These are phyloP conservation scores for Seriola aureovittata DNA, from an alignment of 2,113 vertebrate species.

Conservation along the genomic window DNA sequence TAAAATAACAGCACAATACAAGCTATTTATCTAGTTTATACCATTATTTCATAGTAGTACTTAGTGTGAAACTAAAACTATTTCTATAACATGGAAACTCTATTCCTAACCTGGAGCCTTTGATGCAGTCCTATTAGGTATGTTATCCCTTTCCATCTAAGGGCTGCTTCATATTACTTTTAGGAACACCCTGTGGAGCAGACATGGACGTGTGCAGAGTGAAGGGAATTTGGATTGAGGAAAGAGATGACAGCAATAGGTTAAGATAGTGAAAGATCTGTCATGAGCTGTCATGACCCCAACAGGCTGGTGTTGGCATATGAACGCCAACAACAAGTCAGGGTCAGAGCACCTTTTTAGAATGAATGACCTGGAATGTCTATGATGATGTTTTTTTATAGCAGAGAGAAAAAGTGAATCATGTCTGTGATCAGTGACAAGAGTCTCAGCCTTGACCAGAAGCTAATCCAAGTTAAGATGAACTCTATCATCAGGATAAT, in stretches of 20 bases:
- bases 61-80: not conserved
- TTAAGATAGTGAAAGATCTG: constrained; percentile 61
- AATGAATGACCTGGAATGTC: constrained; percentile 31
- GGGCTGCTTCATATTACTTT: constrained; percentile 33
- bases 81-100: not conserved
- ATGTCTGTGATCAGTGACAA: not conserved
- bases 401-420: constrained; percentile 2
- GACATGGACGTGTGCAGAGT: constrained; percentile 38
- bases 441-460: not conserved
- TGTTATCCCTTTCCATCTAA: constrained; percentile 18
- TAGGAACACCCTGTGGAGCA: constrained; percentile 4
- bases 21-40: not conserved
- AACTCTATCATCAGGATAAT: not conserved
- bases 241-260: constrained; percentile 47
- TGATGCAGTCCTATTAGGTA: constrained; percentile 7
- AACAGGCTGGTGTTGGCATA: constrained; percentile 61
- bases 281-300: constrained; percentile 33
- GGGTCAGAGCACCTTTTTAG: constrained; percentile 30
- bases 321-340: constrained; percentile 39
- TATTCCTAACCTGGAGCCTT: not conserved
- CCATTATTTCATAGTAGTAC: not conserved
- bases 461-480: not conserved
- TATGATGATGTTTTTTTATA: constrained; percentile 21
- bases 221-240: constrained; percentile 53
- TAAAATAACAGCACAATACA: not conserved